Base-by-base conservation (phyloP, 2,113 vertebrate genomes). In the Pituophis catenifer region DNA sequence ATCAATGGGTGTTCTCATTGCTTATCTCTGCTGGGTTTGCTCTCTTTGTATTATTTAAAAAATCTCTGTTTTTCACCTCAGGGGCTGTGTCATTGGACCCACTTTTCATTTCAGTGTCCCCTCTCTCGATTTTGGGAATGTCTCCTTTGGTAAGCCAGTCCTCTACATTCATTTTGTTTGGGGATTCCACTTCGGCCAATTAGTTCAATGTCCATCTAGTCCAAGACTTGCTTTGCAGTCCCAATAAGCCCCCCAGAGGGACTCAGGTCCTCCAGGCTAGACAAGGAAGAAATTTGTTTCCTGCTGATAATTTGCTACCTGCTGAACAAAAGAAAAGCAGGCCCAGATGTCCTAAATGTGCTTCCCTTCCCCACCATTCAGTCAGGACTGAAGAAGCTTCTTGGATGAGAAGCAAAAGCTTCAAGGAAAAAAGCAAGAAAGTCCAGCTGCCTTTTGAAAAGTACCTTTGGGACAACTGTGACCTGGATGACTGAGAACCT, bases 131-230 rank as follows among this genome's bases (percentile, higher is more conserved):
- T 99, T 99, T 10, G 98, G 98, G 5, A 98, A 99, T 2, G 95
- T 99, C 94, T 98, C 98, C 89, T 99, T 98, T 87, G 99, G 98
- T 99, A 96, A 98, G 98, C 97, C 52, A 53, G 81, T 62, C 15
- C 65, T 59, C 92, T 89, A 33, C 44, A 86, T 1, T 5, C 0
- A 4, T 3, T 8, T 11, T 2, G 57, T 55, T 88, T 57, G 19
- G n/a, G 55, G 0, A 55, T n/a, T 48, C 8, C 50, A n/a, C 21
- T 29, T 89, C 33, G 3, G 65, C 58, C 13, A 21, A 17, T 8
- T 13, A 85, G 70, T 44, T 2, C 38, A n/a, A 50, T 8, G 54
- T 23, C 86, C 58, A 58, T 9, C 6, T 54, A 4, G 29, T 54
- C 44, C 4, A 50, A n/a, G 10, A 8, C 6, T 23, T 50, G 8